Conservation (phyloP, 2,113 vertebrate genomes). For the Lepus americanus region DNA sequence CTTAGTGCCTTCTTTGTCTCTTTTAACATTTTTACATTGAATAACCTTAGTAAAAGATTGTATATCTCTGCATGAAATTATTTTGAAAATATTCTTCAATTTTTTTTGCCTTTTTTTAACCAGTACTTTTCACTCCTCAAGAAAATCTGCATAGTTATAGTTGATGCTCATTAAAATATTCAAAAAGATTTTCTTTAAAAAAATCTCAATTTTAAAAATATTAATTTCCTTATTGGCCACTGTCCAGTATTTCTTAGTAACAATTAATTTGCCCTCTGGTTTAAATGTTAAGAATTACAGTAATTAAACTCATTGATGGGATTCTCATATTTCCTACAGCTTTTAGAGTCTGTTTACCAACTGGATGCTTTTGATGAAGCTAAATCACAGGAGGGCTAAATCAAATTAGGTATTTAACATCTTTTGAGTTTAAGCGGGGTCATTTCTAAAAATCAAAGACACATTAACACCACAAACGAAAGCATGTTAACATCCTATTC, state of each 20-base stretch:
- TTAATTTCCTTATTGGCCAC: constrained; percentile 29
- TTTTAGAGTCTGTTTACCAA: constrained; percentile 50
- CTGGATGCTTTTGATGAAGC: constrained; percentile 2
- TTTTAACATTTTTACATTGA: background rate
- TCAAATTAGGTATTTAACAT: constrained; percentile 11
- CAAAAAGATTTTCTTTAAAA: background rate
- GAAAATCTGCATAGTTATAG: background rate
- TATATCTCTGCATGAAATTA: background rate
- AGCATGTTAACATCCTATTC: background rate
- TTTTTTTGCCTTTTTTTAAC: background rate
- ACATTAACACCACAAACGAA: background rate
- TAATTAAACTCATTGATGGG: constrained; percentile 48
- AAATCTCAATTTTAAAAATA: background rate
- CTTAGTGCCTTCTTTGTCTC: too few species aligned
- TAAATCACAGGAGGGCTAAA: constrained; percentile 25
- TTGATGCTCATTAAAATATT: background rate
- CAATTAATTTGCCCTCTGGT: constrained; percentile 25
- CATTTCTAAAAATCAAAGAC: background rate
- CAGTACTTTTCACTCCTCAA: background rate
- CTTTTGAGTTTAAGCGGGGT: background rate
- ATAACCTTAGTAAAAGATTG: background rate
- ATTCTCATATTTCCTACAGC: constrained; percentile 31
- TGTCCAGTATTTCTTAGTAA: constrained; percentile 2
- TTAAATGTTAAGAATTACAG: constrained; percentile 50
- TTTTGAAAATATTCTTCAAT: background rate